Base-by-base conservation (phyloP, 2,113 vertebrate genomes). In the Zosterops borbonicus region DNA sequence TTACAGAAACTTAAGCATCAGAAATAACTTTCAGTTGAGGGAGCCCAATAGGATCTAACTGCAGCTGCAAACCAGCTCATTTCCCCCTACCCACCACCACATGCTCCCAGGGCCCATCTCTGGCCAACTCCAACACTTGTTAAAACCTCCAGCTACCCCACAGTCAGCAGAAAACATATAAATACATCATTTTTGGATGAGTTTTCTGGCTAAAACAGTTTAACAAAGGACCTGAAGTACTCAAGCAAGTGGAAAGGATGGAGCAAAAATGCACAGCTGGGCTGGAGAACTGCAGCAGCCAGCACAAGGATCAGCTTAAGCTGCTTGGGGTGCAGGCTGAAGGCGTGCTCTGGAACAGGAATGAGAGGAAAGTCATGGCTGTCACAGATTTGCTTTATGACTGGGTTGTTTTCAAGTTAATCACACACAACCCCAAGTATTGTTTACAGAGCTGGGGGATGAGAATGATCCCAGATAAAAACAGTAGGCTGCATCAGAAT, bases 261-360 rank as follows among this genome's bases (percentile, higher is more conserved):
- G 56, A 81, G 76, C 4, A 87, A 90, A 94, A 89, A 59, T 9
- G 71, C 71, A 90, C 89, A 94, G 76, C 91, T 92, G 86, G 73
- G 35, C 83, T 84, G 56, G 42, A 71, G 58, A 59, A 55, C 49
- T 12, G 37, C 46, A n/a, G 71, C 44, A 94, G 60, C 73, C 91
- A 92, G 76, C 47, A 83, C 27, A 62, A 63, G 46, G 18, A 74
- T 67, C 59, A 63, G 50, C 21, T 42, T 83, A 52, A 92, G 42
- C 76, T 74, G 71, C 80, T 52, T 47, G 47, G 42, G 27, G 44
- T 83, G 50, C 56, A 87, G 27, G 11, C 41, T 59, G 68, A 59
- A 75, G 70, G 24, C 0, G 0, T 50, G 50, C 46, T 84, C 70
- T 85, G 78, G 84, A 87, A 73, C 0, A 64, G 46, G 52, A 81